phyloP scores from a whole-genome alignment of 2,113 vertebrate genomes.

The Eulemur macaco region DNA sequence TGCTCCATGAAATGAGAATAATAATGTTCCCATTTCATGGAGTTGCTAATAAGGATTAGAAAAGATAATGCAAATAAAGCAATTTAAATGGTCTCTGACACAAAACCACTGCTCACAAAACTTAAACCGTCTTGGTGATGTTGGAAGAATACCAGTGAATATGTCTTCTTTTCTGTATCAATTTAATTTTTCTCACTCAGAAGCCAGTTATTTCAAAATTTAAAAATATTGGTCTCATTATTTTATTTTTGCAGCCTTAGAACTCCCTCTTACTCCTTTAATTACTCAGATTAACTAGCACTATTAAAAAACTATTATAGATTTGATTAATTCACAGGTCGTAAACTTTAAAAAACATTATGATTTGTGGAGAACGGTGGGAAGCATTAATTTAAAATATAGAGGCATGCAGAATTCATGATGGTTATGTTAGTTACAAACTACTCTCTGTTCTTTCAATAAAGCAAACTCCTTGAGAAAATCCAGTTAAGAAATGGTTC shows the following conservation, averaged over 20 bases:
- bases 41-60: conserved; percentile 28
- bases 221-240: background rate
- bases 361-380: background rate
- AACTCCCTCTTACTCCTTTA: background rate
- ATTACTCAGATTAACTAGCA: background rate
- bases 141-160: background rate
- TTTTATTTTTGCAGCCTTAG: background rate
- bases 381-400: background rate
- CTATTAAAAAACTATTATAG: background rate
- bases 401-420: background rate
- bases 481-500: background rate
- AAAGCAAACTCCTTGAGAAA: background rate
- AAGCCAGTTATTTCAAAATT: background rate
- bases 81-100: background rate
- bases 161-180: background rate
- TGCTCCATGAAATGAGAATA: background rate
- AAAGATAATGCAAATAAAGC: conserved; percentile 28
- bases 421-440: background rate
- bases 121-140: background rate
- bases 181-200: background rate
- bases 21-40: background rate
- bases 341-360: background rate
- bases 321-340: background rate
- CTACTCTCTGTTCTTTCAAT: background rate
- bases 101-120: background rate